These are phyloP conservation scores for Actinia tenebrosa DNA, from an alignment of 64 coral and sea anemone species.

Conservation along the genomic window DNA sequence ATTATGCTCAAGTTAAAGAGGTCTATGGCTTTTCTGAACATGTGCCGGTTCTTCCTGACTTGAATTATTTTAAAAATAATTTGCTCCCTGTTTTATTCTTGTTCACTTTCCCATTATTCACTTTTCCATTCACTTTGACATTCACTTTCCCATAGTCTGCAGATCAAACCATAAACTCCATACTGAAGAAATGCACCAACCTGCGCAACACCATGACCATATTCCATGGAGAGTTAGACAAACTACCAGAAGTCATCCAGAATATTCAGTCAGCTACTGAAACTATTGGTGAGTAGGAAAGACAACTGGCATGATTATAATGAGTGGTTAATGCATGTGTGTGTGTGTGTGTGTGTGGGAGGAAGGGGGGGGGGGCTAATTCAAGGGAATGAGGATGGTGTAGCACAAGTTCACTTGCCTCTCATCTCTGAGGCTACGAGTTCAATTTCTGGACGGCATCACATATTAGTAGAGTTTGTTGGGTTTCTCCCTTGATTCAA, in stretches of 20 bases:
- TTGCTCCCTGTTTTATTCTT: neutral
- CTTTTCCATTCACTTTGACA: neutral
- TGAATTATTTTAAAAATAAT: neutral
- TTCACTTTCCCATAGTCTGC: conserved; percentile 27
- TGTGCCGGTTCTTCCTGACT: neutral
- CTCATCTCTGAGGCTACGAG: too few species aligned
- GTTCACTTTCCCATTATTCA: neutral
- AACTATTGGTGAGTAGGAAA: conserved; percentile 47
- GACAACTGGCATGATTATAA: too few species aligned
- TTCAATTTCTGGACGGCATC: too few species aligned
- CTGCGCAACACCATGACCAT: conserved; percentile 60
- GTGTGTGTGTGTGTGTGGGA: too few species aligned
- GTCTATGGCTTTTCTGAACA: too few species aligned
- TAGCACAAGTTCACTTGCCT: too few species aligned
- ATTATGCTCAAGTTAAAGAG: too few species aligned
- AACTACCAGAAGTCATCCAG: conserved; percentile 70
- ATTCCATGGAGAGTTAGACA: conserved; percentile 70
- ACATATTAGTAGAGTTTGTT: too few species aligned
- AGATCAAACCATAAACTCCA: conserved; percentile 43
- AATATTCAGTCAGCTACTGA: conserved; percentile 61
- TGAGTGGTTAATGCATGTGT: too few species aligned
- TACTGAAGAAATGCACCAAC: conserved; percentile 54
- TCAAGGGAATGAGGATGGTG: too few species aligned
- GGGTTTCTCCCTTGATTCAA: too few species aligned
- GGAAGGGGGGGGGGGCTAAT: too few species aligned